A percentile compares a stretch with the other conserved stretches of the same genome.
These are phyloP conservation scores for Chaetura pelagica DNA, from an alignment of 2,113 vertebrate genomes.

Conservation along the genomic window DNA sequence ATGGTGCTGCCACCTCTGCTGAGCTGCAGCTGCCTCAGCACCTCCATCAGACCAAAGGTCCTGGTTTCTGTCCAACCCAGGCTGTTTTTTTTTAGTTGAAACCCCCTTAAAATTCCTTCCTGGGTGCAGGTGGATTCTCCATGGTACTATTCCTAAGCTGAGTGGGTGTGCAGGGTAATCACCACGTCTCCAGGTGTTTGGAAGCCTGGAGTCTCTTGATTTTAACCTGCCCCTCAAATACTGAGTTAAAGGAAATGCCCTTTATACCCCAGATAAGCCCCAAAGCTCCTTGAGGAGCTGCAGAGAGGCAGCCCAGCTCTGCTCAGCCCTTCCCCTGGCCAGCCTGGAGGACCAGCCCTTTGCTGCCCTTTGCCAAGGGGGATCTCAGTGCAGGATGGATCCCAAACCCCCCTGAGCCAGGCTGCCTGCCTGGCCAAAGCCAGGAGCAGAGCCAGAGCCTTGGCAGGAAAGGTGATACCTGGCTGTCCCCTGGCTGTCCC, in stretches of 20 bases:
- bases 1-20: fast-evolving
- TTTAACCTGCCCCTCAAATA: neutral
- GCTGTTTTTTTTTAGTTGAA: neutral
- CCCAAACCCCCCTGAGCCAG: neutral
- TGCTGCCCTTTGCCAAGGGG: neutral
- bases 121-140: neutral
- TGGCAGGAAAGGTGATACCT: fast-evolving
- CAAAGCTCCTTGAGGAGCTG: neutral
- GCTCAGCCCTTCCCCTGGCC: neutral
- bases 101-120: neutral
- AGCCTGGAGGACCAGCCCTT: fast-evolving
- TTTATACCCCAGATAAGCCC: neutral
- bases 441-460: neutral
- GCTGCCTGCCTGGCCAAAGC: neutral
- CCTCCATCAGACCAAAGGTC: fast-evolving
- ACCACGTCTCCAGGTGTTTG: fast-evolving
- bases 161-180: fast-evolving
- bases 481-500: neutral
- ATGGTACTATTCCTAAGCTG: neutral
- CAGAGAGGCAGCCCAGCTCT: neutral
- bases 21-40: neutral
- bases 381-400: fast-evolving
- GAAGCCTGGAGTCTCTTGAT: neutral
- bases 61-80: neutral
- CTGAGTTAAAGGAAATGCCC: neutral